Evolutionary conservation across 2,797 vertebrate genomes (phyloP).

Genomic region (Protosalanx chinensis): DNA sequence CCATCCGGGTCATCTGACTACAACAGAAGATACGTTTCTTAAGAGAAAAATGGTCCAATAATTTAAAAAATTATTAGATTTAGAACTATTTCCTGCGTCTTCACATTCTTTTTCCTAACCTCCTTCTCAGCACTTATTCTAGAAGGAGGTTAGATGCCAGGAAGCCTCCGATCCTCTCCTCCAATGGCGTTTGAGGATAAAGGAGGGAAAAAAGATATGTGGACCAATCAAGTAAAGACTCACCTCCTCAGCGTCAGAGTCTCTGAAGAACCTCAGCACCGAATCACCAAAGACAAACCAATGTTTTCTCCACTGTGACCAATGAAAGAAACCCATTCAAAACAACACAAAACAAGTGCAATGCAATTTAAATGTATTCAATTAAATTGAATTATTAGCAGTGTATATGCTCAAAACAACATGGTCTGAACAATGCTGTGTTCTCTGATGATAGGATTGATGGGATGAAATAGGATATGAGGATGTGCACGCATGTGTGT

Average conservation of each 20-base stretch:
- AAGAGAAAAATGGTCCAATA: background rate
- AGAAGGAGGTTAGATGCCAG: background rate
- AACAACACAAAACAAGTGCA: background rate
- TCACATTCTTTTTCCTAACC: background rate
- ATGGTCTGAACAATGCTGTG: background rate
- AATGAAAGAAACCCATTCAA: background rate
- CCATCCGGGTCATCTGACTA: slow-evolving; percentile 89
- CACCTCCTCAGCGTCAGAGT: slow-evolving; percentile 91
- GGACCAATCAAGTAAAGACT: slow-evolving; percentile 31
- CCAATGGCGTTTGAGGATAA: background rate
- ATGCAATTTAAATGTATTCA: no score
- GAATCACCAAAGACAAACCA: slow-evolving; percentile 91
- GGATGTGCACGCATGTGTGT: background rate
- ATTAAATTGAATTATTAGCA: no score
- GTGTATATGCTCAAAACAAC: no score
- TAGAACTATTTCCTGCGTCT: background rate
- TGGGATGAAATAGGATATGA: background rate
- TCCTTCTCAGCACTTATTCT: background rate
- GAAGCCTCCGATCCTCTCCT: background rate
- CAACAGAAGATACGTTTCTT: slow-evolving; percentile 38
- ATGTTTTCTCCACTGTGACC: slow-evolving; percentile 89
- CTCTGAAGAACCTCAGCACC: slow-evolving; percentile 88
- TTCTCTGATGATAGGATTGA: background rate
- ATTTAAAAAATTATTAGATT: no score
- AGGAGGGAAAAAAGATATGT: no score